Evolutionary conservation across 2,888 invertebrate species (phyloP).

Genomic region (Agrochola circellaris): DNA sequence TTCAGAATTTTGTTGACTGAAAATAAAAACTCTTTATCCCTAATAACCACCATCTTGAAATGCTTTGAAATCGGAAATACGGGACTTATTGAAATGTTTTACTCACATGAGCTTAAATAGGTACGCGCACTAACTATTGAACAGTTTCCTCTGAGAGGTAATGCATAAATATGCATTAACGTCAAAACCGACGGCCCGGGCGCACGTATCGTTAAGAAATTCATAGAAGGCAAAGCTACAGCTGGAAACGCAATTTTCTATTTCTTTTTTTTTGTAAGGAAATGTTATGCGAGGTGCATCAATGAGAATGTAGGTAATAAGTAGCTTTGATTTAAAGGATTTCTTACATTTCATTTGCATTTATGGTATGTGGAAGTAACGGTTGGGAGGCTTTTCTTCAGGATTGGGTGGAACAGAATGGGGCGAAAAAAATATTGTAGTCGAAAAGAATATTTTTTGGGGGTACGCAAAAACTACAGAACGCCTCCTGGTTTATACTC

Average conservation of each 20-base stretch:
- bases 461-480: no score
- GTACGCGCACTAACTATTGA: constrained; percentile 36
- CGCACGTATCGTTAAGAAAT: constrained; percentile 55
- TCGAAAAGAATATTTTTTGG: no score
- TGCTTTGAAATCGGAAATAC: constrained; percentile 24
- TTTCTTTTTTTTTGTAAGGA: constrained; percentile 18
- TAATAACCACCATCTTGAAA: background rate
- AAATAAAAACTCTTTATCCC: background rate
- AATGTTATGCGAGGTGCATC: constrained; percentile 23
- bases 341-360: background rate
- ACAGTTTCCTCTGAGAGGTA: constrained; percentile 30
- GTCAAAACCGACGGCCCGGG: constrained; percentile 45
- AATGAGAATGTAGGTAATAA: constrained; percentile 28
- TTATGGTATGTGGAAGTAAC: background rate
- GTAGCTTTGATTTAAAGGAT: constrained; percentile 15
- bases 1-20: background rate
- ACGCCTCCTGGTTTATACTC: no score
- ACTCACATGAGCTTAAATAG: constrained; percentile 21
- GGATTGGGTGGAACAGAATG: background rate
- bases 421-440: no score
- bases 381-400: background rate
- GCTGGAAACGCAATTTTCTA: constrained; percentile 37
- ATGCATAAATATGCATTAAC: constrained; percentile 64
- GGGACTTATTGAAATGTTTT: constrained; percentile 31
- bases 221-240: constrained; percentile 44